Percentiles rank a stretch among this genome's conserved stretches.
Conservation (phyloP, 2,888 invertebrate species). For the Tuta absoluta region DNA sequence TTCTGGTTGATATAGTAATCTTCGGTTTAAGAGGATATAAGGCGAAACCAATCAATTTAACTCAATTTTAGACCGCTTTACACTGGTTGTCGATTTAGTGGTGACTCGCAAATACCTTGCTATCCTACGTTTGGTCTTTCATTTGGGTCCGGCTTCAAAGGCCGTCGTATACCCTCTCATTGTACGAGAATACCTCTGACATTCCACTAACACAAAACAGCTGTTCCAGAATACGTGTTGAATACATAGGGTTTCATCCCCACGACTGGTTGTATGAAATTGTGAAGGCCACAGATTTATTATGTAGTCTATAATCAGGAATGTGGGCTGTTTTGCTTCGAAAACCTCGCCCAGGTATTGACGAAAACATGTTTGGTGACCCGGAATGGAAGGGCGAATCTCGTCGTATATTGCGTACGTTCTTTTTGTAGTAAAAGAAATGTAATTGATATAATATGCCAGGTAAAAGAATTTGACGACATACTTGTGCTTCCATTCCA, state of each 20-base stretch:
- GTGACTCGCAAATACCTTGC: slow-evolving; percentile 14
- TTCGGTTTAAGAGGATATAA: too few relatives aligned
- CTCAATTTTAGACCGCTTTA: too few relatives aligned
- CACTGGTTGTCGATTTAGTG: not conserved
- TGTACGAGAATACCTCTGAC: slow-evolving; percentile 11
- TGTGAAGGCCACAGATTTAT: slow-evolving; percentile 12
- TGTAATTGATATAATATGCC: not conserved
- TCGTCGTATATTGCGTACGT: not conserved
- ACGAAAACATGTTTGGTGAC: slow-evolving; percentile 10
- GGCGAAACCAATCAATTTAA: too few relatives aligned
- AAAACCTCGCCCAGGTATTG: slow-evolving; percentile 6
- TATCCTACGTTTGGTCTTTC: not conserved
- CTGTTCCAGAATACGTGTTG: slow-evolving; percentile 11
- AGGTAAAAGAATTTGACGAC: not conserved
- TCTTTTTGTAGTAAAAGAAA: not conserved
- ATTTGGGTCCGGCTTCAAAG: slow-evolving; percentile 10
- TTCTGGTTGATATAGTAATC: too few relatives aligned
- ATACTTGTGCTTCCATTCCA: not conserved
- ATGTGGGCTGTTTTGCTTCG: not conserved
- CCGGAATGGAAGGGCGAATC: slow-evolving; percentile 9
- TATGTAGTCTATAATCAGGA: not conserved
- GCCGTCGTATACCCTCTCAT: not conserved
- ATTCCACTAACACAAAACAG: slow-evolving; percentile 9
- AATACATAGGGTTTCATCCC: not conserved
- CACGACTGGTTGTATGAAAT: not conserved